phyloP scores from a whole-genome alignment of 2,113 vertebrate genomes.

The Oreotrochilus melanogaster region DNA sequence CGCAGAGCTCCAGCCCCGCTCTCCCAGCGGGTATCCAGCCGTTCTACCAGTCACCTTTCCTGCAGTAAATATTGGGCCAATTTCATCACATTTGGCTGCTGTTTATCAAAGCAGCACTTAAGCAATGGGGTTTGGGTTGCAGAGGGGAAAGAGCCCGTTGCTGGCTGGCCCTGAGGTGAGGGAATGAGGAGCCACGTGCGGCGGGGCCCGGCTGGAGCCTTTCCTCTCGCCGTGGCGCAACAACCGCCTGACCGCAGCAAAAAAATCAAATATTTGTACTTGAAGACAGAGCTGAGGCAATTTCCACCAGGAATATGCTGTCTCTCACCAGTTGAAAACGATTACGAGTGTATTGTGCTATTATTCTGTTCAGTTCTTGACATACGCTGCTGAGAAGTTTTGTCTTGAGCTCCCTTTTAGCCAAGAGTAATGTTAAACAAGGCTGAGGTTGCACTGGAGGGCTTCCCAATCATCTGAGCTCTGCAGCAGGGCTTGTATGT shows the following conservation, averaged over 20 bases:
- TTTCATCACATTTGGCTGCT: conserved; percentile 24
- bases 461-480: conserved; percentile 11
- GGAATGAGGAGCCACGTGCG: background rate
- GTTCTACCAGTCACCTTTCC: conserved; percentile 6
- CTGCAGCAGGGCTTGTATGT: conserved; percentile 46
- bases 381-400: background rate
- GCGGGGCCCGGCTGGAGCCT: background rate
- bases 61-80: background rate
- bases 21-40: background rate
- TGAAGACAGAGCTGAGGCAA: background rate
- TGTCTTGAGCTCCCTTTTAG: background rate
- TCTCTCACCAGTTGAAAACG: background rate
- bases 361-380: background rate
- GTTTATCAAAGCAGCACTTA: conserved; percentile 18
- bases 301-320: background rate
- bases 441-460: background rate
- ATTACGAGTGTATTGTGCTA: accelerated
- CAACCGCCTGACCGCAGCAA: background rate
- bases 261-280: conserved; percentile 16
- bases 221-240: background rate
- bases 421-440: background rate
- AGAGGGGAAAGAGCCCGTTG: background rate
- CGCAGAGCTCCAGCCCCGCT: background rate
- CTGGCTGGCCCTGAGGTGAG: background rate
- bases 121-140: conserved; percentile 17